phyloP scores from a whole-genome alignment of 2,888 invertebrate genomes.

The Mystacides longicornis region DNA sequence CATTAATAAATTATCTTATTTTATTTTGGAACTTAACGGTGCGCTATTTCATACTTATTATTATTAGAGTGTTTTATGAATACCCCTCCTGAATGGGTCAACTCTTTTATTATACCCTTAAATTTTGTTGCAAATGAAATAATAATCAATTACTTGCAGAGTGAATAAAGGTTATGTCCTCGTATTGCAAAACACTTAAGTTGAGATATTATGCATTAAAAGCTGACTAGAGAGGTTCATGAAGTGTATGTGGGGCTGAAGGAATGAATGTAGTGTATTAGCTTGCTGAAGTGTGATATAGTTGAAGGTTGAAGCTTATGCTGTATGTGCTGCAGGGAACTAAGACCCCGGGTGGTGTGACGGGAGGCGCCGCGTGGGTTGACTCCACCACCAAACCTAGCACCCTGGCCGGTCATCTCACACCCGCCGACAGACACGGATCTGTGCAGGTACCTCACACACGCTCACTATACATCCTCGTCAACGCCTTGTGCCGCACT shows the following conservation, averaged over 20 bases:
- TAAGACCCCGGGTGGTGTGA: conserved; percentile 43
- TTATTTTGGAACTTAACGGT: too few species aligned
- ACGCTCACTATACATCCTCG: background rate
- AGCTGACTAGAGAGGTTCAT: too few species aligned
- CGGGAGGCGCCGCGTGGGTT: conserved; percentile 69
- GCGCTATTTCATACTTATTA: too few species aligned
- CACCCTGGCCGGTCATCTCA: conserved; percentile 73
- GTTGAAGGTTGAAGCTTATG: background rate
- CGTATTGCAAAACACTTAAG: background rate
- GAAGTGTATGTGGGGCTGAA: background rate
- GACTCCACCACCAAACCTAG: conserved; percentile 75
- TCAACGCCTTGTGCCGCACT: background rate
- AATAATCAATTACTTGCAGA: too few species aligned
- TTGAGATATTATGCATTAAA: too few species aligned
- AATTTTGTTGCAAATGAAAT: background rate
- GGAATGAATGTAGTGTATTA: background rate
- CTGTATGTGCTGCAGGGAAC: conserved; percentile 31
- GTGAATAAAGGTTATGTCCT: background rate
- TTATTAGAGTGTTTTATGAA: too few species aligned
- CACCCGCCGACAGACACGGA: conserved; percentile 93
- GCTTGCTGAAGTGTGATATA: background rate
- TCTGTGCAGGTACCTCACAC: conserved; percentile 78
- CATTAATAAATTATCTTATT: too few species aligned
- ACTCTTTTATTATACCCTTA: too few species aligned
- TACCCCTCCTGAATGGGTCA: too few species aligned